phyloP scores from a whole-genome alignment of 2,888 invertebrate species.

The Euplexia lucipara region DNA sequence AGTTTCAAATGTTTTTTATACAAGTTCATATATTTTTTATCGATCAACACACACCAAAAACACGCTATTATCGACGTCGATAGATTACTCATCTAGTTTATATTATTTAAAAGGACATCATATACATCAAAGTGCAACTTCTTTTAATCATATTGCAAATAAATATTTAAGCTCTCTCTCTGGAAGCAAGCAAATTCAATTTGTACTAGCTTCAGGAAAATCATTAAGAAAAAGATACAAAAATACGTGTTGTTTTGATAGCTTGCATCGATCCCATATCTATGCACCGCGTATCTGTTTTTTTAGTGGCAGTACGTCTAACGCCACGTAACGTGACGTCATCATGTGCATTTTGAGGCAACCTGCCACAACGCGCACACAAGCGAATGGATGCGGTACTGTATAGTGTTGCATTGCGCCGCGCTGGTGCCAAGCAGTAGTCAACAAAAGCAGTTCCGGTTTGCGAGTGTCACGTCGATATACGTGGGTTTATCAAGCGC shows the following conservation, averaged over 20 bases:
- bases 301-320: background rate
- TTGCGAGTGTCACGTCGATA: background rate
- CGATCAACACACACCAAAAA: constrained; percentile 19
- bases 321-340: background rate
- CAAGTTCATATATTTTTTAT: constrained; percentile 23
- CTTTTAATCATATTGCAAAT: background rate
- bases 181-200: background rate
- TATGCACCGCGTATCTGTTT: background rate
- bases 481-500: constrained; percentile 5
- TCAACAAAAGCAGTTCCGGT: constrained; percentile 1
- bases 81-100: constrained; percentile 10
- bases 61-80: constrained; percentile 8
- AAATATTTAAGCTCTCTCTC: background rate
- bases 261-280: background rate
- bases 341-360: too few relatives aligned
- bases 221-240: too few relatives aligned
- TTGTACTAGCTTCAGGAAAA: too few relatives aligned
- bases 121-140: background rate
- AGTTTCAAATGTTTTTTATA: constrained; percentile 29
- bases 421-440: background rate
- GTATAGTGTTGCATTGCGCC: too few relatives aligned
- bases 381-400: background rate
- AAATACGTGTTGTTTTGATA: background rate
- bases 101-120: constrained; percentile 5
- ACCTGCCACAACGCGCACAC: constrained; percentile 5